phyloP scores from a whole-genome alignment of 2,888 invertebrate genomes.

The Ischnus inquisitorius region DNA sequence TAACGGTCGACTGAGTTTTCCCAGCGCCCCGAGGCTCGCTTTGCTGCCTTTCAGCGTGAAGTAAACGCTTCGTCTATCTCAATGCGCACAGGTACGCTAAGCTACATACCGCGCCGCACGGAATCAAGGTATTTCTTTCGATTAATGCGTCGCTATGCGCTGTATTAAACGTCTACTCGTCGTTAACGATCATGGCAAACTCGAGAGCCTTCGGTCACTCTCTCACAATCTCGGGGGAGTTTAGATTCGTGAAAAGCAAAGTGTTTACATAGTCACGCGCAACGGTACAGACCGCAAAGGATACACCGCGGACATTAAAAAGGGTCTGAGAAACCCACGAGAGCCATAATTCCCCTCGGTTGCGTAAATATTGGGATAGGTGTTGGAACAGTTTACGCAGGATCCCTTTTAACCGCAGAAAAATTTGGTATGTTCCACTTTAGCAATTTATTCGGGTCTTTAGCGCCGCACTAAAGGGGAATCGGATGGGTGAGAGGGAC shows the following conservation, averaged over 20 bases:
- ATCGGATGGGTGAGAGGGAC: no score
- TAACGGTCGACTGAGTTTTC: constrained; percentile 63
- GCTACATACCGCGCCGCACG: background rate
- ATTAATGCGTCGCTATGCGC: background rate
- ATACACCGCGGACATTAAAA: constrained; percentile 71
- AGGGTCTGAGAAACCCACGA: constrained; percentile 60
- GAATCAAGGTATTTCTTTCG: background rate
- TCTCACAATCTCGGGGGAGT: constrained; percentile 2
- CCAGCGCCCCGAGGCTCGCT: constrained; percentile 48
- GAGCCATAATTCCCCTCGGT: constrained; percentile 64
- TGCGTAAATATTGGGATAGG: constrained; percentile 76
- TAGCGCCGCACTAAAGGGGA: no score
- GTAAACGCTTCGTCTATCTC: constrained; percentile 16
- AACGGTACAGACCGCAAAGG: constrained; percentile 55
- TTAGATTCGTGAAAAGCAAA: constrained; percentile 46
- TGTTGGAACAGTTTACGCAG: constrained; percentile 62
- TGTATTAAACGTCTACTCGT: background rate
- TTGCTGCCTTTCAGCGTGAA: constrained; percentile 27
- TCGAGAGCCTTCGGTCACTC: constrained; percentile 31
- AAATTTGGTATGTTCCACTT: background rate
- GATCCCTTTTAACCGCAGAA: constrained; percentile 60
- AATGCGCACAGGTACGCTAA: background rate
- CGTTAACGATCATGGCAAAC: background rate
- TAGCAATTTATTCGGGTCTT: no score
- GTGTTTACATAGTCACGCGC: background rate